Percentiles rank a stretch among this genome's conserved stretches.
phyloP scores from a whole-genome alignment of 2,797 vertebrate species.

The Eulemur albifrons region DNA sequence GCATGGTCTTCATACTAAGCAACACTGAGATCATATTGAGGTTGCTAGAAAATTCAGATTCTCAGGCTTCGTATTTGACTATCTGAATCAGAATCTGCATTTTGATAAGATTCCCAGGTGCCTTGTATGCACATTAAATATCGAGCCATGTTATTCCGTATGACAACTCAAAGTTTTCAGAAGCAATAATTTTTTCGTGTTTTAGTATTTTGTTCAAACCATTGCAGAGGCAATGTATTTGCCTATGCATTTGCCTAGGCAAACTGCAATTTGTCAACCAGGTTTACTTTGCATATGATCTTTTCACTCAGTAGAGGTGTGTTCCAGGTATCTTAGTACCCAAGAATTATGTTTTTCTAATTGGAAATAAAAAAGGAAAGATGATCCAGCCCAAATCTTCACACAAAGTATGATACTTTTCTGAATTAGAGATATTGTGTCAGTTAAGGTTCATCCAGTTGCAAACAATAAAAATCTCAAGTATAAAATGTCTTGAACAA shows the following conservation, averaged over 20 bases:
- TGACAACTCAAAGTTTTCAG: not conserved
- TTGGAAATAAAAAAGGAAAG: not conserved
- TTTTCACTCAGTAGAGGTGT: not conserved
- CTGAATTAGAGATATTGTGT: not conserved
- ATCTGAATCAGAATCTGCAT: not conserved
- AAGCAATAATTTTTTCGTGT: not conserved
- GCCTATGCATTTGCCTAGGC: too few relatives aligned
- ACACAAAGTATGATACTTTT: not conserved
- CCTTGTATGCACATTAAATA: not conserved
- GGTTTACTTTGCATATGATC: not conserved
- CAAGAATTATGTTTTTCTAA: not conserved
- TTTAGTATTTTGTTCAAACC: conserved; percentile 23
- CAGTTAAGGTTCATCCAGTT: not conserved
- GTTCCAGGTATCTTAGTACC: not conserved
- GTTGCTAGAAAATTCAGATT: not conserved
- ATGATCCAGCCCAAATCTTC: not conserved
- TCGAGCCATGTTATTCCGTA: not conserved
- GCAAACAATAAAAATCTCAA: not conserved
- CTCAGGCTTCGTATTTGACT: not conserved
- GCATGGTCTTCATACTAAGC: not conserved
- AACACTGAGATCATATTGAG: not conserved
- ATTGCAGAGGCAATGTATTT: not conserved
- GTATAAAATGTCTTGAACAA: not conserved
- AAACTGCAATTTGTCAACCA: not conserved
- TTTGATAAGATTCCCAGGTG: not conserved